Evolutionary conservation across 1,140 invertebrate genomes (phyloP), one percentile per base, ranked within the genome.

Genomic region (Potamilus streckersoni): DNA sequence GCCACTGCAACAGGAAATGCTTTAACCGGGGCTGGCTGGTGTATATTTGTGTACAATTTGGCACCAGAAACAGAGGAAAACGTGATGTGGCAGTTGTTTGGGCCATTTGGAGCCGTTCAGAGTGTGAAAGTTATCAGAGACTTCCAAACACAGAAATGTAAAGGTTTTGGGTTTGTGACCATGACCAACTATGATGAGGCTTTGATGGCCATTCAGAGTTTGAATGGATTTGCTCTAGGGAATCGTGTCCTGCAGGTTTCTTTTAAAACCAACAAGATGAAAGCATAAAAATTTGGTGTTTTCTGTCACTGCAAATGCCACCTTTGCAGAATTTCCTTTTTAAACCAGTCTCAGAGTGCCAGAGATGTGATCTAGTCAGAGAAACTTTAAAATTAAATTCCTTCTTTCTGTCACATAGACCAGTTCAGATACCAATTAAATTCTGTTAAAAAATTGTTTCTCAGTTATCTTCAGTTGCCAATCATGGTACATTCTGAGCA

Each of bases 171-270:
- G n/a, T 99, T 99, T 91, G 97, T 99, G 75, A 99, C 97, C 71
- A 99, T 99, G 98, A 98, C 97, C 85, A 98, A 99, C 91, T 99
- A 99, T 91, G 97, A 99, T 90, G 98, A 99, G 89, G 97, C 98
- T 17, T 94, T 98, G 38, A 95, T 98, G 77, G 98, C 98, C 71
- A 99, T 99, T 85, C 96, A 98, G 90, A 97, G 96, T 78, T 93
- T 99, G 74, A 99, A 99, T 91, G 98, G 98, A 69, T 99, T 98
- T 91, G 97, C 96, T 79, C 93, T 99, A 81, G 97, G 97, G 85
- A 98, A 98, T 91, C 93, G 98, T 71, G 96, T 98, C 79, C 93
- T 99, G 84, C 98, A 99, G 93, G 98, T 99, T 87, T 98, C 96
- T 90, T 99, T 99, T 93, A 90, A 90, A 82, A 87, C 88, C 70